A percentile compares a stretch with the other conserved stretches of the same genome.
These are phyloP conservation scores for Argyra leucocephala DNA, from an alignment of 2,888 invertebrate species.

Conservation along the genomic window DNA sequence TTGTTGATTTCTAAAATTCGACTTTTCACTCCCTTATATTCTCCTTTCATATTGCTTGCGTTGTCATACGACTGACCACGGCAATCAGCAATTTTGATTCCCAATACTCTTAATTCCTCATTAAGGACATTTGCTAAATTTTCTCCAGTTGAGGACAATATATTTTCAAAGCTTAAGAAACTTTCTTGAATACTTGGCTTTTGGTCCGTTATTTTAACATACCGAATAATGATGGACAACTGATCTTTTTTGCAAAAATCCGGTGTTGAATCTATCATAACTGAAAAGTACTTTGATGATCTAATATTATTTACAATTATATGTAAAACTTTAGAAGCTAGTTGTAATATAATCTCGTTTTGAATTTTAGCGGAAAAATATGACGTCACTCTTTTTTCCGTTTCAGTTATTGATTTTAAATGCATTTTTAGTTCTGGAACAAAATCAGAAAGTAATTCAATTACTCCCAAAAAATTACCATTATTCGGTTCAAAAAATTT, in stretches of 20 bases:
- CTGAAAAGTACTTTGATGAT: conserved; percentile 12
- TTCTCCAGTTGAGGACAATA: conserved; percentile 1
- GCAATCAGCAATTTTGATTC: conserved; percentile 11
- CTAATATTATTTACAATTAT: conserved; percentile 12
- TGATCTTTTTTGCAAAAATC: conserved; percentile 11
- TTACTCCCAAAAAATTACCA: conserved; percentile 14
- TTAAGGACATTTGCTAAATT: conserved; percentile 12
- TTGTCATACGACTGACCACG: conserved; percentile 10
- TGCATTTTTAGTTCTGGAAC: neutral
- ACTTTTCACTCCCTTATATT: conserved; percentile 14
- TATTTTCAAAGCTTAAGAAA: conserved; percentile 9
- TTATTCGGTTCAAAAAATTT: conserved; percentile 11
- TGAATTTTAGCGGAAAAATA: conserved; percentile 13
- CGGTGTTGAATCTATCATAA: conserved; percentile 9
- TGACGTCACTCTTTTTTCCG: conserved; percentile 12
- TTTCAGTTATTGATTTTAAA: conserved; percentile 14
- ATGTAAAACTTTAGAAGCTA: conserved; percentile 2
- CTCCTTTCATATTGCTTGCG: conserved; percentile 13
- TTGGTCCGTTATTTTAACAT: conserved; percentile 2
- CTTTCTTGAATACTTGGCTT: neutral
- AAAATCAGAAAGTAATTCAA: conserved; percentile 13
- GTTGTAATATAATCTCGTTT: conserved; percentile 12
- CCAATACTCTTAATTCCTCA: conserved; percentile 13
- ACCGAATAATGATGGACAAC: conserved; percentile 13
- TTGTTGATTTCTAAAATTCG: conserved; percentile 18